These are phyloP conservation scores for Microcebus lehilahytsara DNA, from an alignment of 2,113 vertebrate genomes.

Conservation along the genomic window DNA sequence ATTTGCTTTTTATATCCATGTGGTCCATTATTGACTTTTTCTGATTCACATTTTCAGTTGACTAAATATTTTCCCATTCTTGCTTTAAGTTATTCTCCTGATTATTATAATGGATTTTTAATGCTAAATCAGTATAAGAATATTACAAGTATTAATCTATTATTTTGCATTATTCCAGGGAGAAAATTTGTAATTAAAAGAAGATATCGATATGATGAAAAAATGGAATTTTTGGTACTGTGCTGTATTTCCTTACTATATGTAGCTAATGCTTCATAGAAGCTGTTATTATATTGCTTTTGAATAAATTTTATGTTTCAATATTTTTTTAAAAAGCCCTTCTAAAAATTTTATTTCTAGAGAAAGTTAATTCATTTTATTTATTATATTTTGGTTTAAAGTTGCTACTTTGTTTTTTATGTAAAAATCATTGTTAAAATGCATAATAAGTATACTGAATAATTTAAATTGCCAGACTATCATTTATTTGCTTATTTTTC, in stretches of 20 bases:
- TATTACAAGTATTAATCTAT: conserved; percentile 63
- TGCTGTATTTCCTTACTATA: conserved; percentile 54
- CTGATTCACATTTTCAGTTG: conserved; percentile 29
- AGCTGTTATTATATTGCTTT: conserved; percentile 69
- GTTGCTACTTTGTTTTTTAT: conserved; percentile 40
- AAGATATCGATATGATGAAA: conserved; percentile 47
- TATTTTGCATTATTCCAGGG: conserved; percentile 79
- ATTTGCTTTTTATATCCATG: neutral
- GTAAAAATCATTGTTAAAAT: conserved; percentile 55
- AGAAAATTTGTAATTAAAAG: conserved; percentile 74
- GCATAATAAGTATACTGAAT: neutral
- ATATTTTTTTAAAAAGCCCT: conserved; percentile 67
- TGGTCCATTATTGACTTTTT: conserved; percentile 10
- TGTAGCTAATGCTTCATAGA: conserved; percentile 65
- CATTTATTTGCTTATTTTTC: conserved; percentile 38
- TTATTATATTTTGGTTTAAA: conserved; percentile 56
- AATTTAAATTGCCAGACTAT: conserved; percentile 54
- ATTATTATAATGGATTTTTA: conserved; percentile 48
- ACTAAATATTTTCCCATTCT: neutral
- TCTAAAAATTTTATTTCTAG: conserved; percentile 49
- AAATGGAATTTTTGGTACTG: conserved; percentile 56
- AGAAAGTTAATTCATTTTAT: conserved; percentile 57
- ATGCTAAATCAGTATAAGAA: neutral
- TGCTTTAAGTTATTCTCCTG: conserved; percentile 14
- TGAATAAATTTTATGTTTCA: conserved; percentile 70